These are phyloP conservation scores for Anastrepha obliqua DNA, from an alignment of 1,140 invertebrate species.

Conservation along the genomic window DNA sequence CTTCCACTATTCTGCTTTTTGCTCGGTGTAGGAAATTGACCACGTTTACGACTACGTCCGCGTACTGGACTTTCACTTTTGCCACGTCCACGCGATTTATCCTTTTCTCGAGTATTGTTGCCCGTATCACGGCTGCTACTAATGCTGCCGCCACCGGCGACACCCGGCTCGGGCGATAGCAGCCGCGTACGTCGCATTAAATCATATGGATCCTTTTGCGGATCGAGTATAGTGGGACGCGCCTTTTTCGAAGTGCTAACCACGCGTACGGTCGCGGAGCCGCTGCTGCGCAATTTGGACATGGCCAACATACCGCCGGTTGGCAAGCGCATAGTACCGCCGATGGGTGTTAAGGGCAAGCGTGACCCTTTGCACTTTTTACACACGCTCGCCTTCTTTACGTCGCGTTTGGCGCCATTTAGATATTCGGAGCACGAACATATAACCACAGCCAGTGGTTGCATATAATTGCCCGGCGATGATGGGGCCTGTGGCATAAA, in stretches of 20 bases:
- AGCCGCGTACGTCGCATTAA: constrained; percentile 85
- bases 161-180: constrained; percentile 76
- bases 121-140: too few relatives aligned
- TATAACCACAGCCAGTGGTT: constrained; percentile 80
- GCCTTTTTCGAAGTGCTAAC: constrained; percentile 77
- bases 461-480: constrained; percentile 53
- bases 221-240: constrained; percentile 78
- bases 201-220: constrained; percentile 84
- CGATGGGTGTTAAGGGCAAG: constrained; percentile 78
- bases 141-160: constrained; percentile 24
- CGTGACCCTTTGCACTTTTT: constrained; percentile 87
- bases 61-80: constrained; percentile 61
- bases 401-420: constrained; percentile 82
- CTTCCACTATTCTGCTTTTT: background rate
- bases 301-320: constrained; percentile 66
- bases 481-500: constrained; percentile 65
- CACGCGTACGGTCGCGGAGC: constrained; percentile 79
- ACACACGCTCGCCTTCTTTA: constrained; percentile 83
- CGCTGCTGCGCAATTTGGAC: constrained; percentile 72
- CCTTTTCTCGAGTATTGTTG: constrained; percentile 52
- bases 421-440: constrained; percentile 86
- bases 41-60: constrained; percentile 63
- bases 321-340: constrained; percentile 77
- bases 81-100: constrained; percentile 62
- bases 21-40: constrained; percentile 48